These are phyloP conservation scores for Pemphigus obesinymphae DNA, from an alignment of 1,140 invertebrate genomes.

Conservation along the genomic window DNA sequence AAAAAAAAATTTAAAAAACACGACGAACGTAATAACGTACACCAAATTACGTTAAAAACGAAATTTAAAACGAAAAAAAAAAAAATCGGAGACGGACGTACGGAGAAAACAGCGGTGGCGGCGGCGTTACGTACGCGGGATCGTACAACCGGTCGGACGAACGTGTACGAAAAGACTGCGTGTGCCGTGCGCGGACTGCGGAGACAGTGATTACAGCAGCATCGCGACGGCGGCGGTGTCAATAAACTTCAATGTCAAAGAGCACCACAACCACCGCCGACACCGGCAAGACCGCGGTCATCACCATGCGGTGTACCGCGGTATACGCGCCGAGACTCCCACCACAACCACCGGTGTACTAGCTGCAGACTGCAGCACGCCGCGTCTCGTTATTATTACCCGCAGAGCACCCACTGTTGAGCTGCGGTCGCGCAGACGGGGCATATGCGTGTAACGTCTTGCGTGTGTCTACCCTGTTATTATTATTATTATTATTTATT, in stretches of 20 bases:
- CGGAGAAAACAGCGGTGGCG: background rate
- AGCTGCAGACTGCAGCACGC: too few relatives aligned
- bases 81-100: too few relatives aligned
- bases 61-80: too few relatives aligned
- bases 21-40: too few relatives aligned
- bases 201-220: background rate
- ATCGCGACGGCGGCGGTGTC: background rate
- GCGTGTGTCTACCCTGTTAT: background rate
- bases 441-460: background rate
- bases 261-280: conserved; percentile 1
- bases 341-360: background rate
- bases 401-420: too few relatives aligned
- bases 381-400: background rate
- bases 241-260: conserved; percentile 42
- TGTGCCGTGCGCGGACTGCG: background rate
- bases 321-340: background rate
- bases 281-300: background rate
- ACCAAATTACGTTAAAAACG: too few relatives aligned
- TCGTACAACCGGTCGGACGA: background rate
- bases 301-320: background rate
- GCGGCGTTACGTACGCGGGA: background rate
- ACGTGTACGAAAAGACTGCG: conserved; percentile 28
- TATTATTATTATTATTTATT: background rate
- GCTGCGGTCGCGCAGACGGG: background rate
- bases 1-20: too few relatives aligned